Base-by-base conservation (phyloP, 23 tunicate genomes). In the Botrylloides violaceus region DNA sequence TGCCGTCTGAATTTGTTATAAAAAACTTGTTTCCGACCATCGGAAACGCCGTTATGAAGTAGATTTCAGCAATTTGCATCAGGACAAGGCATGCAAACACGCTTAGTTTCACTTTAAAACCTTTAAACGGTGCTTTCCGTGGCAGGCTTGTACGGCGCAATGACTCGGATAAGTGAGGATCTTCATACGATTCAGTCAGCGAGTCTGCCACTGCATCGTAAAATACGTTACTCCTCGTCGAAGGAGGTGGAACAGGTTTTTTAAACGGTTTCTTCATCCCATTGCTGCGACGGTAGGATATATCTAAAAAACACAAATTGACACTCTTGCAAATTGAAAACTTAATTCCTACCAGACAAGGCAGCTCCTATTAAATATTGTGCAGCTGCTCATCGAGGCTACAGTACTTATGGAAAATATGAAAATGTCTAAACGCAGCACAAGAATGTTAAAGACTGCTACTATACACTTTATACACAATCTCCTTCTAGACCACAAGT, bases 51-150 rank as follows among this genome's bases (percentile, higher is more conserved):
- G 76, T 66, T 32, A 82, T 71, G 62, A 66, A 66, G 34, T 31
- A 59, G 32, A 82, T 57, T 3, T 75, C 77, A 9, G 31, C 37
- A 5, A 82, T 57, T 32, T 82, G 80, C 48, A 82, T 29, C 22
- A 36, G 32, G 1, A 78, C 76, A 31, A 82, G 76, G 29, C 68
- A 36, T 4, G 37, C n/a, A 39, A 82, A 76, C 35, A 58, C 81
- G 29, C 56, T n/a, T 2, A 76, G 21, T 70, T 81, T 81, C 19
- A 81, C 66, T 3, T 24, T 62, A 28, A 35, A 34, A 22, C 86
- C 79, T 64, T 73, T 81, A 26, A 73, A 64, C 7, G 79, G 86
- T 19, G 75, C 65, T 4, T n/a, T 19, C n/a, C 53, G 12, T 2
- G 64, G 70, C 71, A 76, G 49, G 21, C 37, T 27, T n/a, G n/a